These are phyloP conservation scores for Lucifuga dentata DNA, from an alignment of 2,113 vertebrate genomes.

Conservation along the genomic window DNA sequence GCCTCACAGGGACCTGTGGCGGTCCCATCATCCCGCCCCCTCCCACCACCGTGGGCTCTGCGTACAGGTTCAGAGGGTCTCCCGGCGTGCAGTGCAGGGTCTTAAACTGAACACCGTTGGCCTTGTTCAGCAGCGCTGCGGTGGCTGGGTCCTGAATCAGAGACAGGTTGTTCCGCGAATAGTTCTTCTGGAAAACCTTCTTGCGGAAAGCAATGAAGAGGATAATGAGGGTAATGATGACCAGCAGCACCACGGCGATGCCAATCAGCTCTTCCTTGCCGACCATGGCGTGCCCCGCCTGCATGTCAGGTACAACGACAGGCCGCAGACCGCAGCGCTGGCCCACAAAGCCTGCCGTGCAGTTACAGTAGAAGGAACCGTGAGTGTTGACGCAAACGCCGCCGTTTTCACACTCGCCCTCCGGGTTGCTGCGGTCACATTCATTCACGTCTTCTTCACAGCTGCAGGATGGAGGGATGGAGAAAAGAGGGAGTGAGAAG, in stretches of 20 bases:
- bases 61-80: conserved; percentile 90
- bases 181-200: conserved; percentile 95
- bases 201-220: conserved; percentile 95
- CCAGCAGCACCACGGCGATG: conserved; percentile 91
- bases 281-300: conserved; percentile 92
- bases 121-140: conserved; percentile 93
- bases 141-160: conserved; percentile 96
- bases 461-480: conserved; percentile 71
- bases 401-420: conserved; percentile 92
- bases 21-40: conserved; percentile 76
- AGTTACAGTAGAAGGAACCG: conserved; percentile 96
- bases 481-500: background rate
- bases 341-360: conserved; percentile 92
- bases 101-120: conserved; percentile 92
- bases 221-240: conserved; percentile 90
- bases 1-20: conserved; percentile 94
- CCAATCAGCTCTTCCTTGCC: conserved; percentile 97
- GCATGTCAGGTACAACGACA: conserved; percentile 95
- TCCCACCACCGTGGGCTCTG: conserved; percentile 77
- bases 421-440: conserved; percentile 85
- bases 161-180: conserved; percentile 94
- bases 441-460: conserved; percentile 96
- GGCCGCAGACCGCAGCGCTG: conserved; percentile 91
- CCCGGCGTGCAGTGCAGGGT: conserved; percentile 85
- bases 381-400: conserved; percentile 93